phyloP scores from a whole-genome alignment of 92 coral and sea anemone species.

The Siderastrea radians region DNA sequence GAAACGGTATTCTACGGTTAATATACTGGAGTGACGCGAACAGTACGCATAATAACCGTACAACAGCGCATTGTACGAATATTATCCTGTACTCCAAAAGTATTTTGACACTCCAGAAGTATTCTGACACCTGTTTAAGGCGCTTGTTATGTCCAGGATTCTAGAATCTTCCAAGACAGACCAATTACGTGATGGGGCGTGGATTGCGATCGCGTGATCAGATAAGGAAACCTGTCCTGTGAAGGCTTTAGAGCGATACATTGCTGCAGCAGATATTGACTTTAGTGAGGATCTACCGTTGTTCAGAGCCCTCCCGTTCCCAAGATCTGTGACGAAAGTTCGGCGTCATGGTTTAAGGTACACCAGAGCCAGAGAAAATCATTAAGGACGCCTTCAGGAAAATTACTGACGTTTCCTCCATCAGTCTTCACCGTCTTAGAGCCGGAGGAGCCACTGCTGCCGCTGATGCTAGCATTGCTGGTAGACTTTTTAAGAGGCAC shows the following conservation, averaged over 20 bases:
- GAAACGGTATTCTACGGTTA: no score
- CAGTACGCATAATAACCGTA: no score
- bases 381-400: slow-evolving; percentile 57
- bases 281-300: slow-evolving; percentile 62
- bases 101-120: no score
- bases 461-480: slow-evolving; percentile 58
- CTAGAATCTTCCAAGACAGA: slow-evolving; percentile 72
- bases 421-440: slow-evolving; percentile 62
- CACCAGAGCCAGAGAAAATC: slow-evolving; percentile 60
- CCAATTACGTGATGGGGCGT: slow-evolving; percentile 61
- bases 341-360: slow-evolving; percentile 58
- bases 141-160: neutral
- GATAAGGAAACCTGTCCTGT: slow-evolving; percentile 57
- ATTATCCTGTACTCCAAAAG: no score
- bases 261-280: slow-evolving; percentile 58
- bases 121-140: no score
- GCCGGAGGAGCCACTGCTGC: slow-evolving; percentile 70
- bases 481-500: slow-evolving; percentile 65
- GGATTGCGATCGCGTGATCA: slow-evolving; percentile 59
- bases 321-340: slow-evolving; percentile 36
- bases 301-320: slow-evolving; percentile 46
- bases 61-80: no score
- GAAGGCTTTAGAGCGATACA: slow-evolving; percentile 51
- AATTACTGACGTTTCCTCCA: slow-evolving; percentile 57
- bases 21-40: no score